Evolutionary conservation across 2,888 invertebrate species (phyloP).

Genomic region (Hemicrepidius hirtus): DNA sequence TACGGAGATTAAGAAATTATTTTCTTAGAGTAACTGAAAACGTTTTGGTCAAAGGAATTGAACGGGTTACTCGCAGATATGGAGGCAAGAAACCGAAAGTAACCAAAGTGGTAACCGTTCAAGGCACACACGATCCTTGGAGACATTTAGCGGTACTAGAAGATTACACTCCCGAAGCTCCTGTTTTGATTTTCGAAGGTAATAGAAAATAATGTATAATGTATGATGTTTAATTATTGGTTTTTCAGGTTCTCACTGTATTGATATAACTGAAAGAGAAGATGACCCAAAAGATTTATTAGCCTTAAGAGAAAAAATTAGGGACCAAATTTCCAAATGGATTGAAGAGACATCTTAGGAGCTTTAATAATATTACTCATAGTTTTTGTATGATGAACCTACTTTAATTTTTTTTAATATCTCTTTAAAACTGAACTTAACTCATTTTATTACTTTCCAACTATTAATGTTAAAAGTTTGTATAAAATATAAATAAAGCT

Average conservation of each 20-base stretch:
- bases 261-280: conserved; percentile 15
- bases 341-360: conserved; percentile 25
- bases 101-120: conserved; percentile 33
- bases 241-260: conserved; percentile 36
- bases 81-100: conserved; percentile 37
- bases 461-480: too few relatives aligned
- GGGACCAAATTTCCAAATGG: conserved; percentile 30
- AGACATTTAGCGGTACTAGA: conserved; percentile 35
- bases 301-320: conserved; percentile 22
- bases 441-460: too few relatives aligned
- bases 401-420: too few relatives aligned
- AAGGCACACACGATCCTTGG: conserved; percentile 42
- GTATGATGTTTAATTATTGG: too few relatives aligned
- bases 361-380: too few relatives aligned
- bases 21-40: conserved; percentile 31
- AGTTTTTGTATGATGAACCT: too few relatives aligned
- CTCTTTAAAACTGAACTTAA: too few relatives aligned
- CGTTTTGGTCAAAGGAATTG: conserved; percentile 20
- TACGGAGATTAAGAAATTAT: not conserved
- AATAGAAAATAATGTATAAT: not conserved
- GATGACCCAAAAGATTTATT: conserved; percentile 25
- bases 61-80: conserved; percentile 30
- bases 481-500: too few relatives aligned
- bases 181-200: conserved; percentile 33
- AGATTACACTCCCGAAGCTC: conserved; percentile 33